These are phyloP conservation scores for Lithosia quadra DNA, from an alignment of 2,888 invertebrate species.

Conservation along the genomic window DNA sequence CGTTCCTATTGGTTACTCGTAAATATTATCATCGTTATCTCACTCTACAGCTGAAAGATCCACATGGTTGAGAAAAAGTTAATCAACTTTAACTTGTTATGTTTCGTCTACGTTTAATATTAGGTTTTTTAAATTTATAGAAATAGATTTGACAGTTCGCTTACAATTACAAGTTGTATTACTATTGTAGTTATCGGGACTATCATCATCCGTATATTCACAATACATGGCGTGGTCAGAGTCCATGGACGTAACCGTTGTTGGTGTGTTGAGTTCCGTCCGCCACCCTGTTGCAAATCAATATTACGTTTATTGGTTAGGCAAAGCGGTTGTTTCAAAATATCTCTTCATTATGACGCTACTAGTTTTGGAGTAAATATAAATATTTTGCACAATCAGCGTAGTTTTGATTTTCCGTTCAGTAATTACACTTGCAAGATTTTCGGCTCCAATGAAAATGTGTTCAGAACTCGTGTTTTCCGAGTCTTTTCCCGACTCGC, in stretches of 20 bases:
- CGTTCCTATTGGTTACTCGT: no score
- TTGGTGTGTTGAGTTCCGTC: constrained; percentile 53
- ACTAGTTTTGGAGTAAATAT: background rate
- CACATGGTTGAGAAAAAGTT: background rate
- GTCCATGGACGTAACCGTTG: constrained; percentile 45
- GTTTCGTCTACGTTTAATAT: background rate
- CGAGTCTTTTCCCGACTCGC: no score
- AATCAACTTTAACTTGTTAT: background rate
- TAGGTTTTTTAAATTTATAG: background rate
- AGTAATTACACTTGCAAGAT: no score
- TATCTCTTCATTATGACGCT: background rate
- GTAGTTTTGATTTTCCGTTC: no score
- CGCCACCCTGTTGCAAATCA: constrained; percentile 59
- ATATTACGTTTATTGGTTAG: background rate
- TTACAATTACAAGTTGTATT: constrained; percentile 19
- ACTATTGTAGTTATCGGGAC: constrained; percentile 4
- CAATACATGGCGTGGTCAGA: constrained; percentile 34
- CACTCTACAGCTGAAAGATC: background rate
- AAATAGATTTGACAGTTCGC: background rate
- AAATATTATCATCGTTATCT: background rate
- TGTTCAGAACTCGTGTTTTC: no score
- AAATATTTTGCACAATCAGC: background rate
- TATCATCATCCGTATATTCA: constrained; percentile 7
- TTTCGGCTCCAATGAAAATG: no score
- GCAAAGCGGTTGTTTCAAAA: background rate